Conservation (phyloP, 2,797 vertebrate genomes). For the Anniella stebbinsi region DNA sequence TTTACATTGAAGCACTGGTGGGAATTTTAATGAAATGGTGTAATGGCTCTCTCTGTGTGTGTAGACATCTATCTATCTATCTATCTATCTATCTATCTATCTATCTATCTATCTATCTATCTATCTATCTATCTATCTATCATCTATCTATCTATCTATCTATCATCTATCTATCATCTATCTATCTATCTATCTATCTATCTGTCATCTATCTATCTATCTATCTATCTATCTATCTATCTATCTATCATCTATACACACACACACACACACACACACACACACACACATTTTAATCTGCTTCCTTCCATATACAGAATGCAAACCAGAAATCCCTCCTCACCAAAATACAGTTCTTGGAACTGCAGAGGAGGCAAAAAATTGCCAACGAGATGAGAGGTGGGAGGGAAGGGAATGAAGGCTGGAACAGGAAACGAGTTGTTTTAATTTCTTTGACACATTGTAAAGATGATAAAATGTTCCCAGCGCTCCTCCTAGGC, state of each 20-base stretch:
- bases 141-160: too few relatives aligned
- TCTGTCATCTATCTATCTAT: too few relatives aligned
- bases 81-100: too few relatives aligned
- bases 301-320: background rate
- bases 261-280: too few relatives aligned
- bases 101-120: too few relatives aligned
- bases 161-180: too few relatives aligned
- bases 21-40: background rate
- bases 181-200: too few relatives aligned
- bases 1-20: background rate
- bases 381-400: background rate
- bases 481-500: background rate
- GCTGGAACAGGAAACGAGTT: background rate
- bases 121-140: too few relatives aligned
- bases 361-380: accelerated
- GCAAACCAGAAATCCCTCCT: background rate
- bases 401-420: background rate
- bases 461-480: background rate
- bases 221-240: too few relatives aligned
- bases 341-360: background rate
- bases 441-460: slow-evolving; percentile 6
- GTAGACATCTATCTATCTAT: too few relatives aligned
- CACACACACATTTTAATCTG: background rate
- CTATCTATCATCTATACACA: too few relatives aligned
- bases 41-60: background rate